Percentiles rank a stretch among this genome's conserved stretches.
phyloP scores from a whole-genome alignment of 2,113 vertebrate species.

The Garra rufa region DNA sequence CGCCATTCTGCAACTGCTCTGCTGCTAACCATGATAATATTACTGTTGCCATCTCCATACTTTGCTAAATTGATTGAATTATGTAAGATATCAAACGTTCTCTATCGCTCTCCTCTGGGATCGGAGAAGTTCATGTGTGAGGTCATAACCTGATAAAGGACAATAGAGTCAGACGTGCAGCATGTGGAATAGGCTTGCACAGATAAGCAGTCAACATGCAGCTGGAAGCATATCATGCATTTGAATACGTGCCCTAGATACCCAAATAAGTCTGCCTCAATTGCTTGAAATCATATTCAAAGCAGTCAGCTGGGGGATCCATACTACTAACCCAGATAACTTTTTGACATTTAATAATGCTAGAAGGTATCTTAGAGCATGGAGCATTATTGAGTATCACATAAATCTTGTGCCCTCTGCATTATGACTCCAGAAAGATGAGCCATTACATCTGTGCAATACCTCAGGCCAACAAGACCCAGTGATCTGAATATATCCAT shows the following conservation, averaged over 20 bases:
- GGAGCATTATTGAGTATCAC: background rate
- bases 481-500: background rate
- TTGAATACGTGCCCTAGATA: conserved; percentile 49
- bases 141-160: conserved; percentile 30
- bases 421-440: conserved; percentile 23
- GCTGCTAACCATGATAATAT: background rate
- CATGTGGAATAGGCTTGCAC: conserved; percentile 21
- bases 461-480: background rate
- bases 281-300: conserved; percentile 44
- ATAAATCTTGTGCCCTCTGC: conserved; percentile 14
- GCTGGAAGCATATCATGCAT: conserved; percentile 15
- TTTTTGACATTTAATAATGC: background rate
- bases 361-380: background rate
- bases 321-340: conserved; percentile 52
- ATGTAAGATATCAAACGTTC: background rate
- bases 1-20: background rate
- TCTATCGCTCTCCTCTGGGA: background rate
- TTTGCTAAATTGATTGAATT: conserved; percentile 9
- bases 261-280: conserved; percentile 47
- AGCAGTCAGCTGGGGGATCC: conserved; percentile 48
- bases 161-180: background rate
- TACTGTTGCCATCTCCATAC: background rate
- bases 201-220: background rate
- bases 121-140: background rate
- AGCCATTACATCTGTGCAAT: background rate